Percentiles rank a stretch among this genome's conserved stretches.
phyloP scores from a whole-genome alignment of 2,113 vertebrate genomes.

The Cyanocitta stelleri region DNA sequence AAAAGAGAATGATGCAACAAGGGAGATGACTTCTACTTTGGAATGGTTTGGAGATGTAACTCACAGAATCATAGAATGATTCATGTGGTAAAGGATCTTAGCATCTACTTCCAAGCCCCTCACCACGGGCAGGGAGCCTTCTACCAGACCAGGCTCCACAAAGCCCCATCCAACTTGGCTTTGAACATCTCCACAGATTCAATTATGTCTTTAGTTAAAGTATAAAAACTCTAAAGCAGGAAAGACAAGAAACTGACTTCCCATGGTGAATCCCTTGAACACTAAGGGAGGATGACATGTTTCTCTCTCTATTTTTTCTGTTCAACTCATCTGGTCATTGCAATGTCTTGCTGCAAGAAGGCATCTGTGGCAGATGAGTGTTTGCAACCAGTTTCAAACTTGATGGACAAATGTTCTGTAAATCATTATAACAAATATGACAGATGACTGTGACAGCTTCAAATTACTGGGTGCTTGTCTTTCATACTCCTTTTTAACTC shows the following conservation, averaged over 20 bases:
- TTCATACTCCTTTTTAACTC: not conserved
- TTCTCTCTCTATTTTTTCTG: not conserved
- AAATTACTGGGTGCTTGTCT: not conserved
- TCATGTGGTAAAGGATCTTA: not conserved
- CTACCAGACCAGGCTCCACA: not conserved
- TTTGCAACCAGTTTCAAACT: not conserved
- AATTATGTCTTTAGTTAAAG: not conserved
- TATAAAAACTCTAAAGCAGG: not conserved
- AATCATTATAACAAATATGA: not conserved
- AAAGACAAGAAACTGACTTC: not conserved
- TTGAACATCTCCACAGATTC: not conserved
- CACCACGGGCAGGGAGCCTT: not conserved
- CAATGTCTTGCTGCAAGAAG: not conserved
- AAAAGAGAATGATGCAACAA: not conserved
- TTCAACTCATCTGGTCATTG: not conserved
- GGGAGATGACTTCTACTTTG: not conserved
- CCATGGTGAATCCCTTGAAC: not conserved
- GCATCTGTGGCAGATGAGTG: not conserved
- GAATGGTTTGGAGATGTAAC: not conserved
- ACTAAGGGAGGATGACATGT: no score
- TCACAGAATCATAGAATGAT: not conserved
- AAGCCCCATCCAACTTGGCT: not conserved
- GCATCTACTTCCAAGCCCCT: not conserved
- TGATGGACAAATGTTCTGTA: not conserved
- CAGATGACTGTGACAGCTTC: not conserved